Evolutionary conservation across 1,140 invertebrate genomes (phyloP).

Genomic region (Asbolus verrucosus): DNA sequence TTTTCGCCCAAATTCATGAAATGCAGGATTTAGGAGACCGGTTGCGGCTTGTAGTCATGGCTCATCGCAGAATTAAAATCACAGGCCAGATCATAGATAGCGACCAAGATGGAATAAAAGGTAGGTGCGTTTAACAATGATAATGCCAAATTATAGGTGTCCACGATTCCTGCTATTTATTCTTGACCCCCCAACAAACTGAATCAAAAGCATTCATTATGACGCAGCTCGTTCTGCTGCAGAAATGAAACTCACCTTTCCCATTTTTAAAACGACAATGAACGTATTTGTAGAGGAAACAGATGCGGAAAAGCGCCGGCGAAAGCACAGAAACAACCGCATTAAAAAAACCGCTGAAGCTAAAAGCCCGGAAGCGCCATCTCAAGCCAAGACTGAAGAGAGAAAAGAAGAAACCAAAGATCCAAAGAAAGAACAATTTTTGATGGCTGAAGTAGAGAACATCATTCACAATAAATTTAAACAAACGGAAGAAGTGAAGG

Average conservation of each 20-base stretch:
- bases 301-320: conserved; percentile 68
- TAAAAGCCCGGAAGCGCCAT: conserved; percentile 42
- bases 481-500: conserved; percentile 96
- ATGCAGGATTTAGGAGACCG: conserved; percentile 95
- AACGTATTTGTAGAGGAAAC: conserved; percentile 72
- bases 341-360: conserved; percentile 51
- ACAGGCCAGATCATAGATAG: conserved; percentile 82
- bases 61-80: conserved; percentile 89
- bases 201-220: too few species aligned
- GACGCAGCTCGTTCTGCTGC: conserved; percentile 50
- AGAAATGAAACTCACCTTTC: conserved; percentile 71
- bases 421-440: conserved; percentile 68
- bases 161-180: background rate
- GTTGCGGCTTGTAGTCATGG: conserved; percentile 92
- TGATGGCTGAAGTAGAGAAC: conserved; percentile 98
- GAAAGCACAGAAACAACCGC: conserved; percentile 68
- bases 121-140: conserved; percentile 23
- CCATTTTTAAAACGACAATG: conserved; percentile 76
- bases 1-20: conserved; percentile 98
- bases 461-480: conserved; percentile 89
- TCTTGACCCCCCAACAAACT: too few species aligned
- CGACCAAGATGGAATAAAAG: conserved; percentile 64
- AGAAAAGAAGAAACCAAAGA: conserved; percentile 58
- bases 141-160: conserved; percentile 9
- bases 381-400: conserved; percentile 42